Conservation (phyloP, 2,797 vertebrate genomes). For the Anomalospiza imberbis region DNA sequence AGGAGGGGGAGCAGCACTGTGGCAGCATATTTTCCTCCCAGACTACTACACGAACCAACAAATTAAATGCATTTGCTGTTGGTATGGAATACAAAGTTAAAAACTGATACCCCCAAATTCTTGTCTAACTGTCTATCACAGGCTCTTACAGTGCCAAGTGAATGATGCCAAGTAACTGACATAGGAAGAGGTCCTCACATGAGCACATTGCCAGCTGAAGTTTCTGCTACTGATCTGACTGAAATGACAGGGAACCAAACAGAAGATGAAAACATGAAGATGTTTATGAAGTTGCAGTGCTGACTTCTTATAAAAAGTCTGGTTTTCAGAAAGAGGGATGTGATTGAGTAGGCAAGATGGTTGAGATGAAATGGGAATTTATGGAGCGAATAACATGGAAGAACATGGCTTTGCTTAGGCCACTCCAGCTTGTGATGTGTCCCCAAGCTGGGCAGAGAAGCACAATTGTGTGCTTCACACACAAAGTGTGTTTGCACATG, state of each 20-base stretch:
- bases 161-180: conserved; percentile 37
- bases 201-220: not conserved
- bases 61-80: conserved; percentile 9
- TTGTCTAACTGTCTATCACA: conserved; percentile 13
- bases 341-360: not conserved
- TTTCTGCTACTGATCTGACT: conserved; percentile 1
- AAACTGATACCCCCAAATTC: not conserved
- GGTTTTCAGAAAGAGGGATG: not conserved
- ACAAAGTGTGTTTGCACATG: not conserved
- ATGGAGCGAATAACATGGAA: rapidly evolving
- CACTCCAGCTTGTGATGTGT: not conserved
- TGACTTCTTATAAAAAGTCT: not conserved
- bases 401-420: not conserved
- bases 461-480: not conserved
- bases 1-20: not conserved
- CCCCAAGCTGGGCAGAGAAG: not conserved
- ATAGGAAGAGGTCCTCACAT: not conserved
- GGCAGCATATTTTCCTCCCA: not conserved
- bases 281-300: not conserved
- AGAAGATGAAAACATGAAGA: not conserved
- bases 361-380: not conserved
- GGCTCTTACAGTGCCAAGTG: not conserved
- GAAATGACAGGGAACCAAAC: not conserved
- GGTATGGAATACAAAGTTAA: not conserved
- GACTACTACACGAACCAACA: not conserved